Evolutionary conservation across 2,888 invertebrate genomes (phyloP), one percentile per base, ranked within the genome.

Genomic region (Orgyia antiqua): DNA sequence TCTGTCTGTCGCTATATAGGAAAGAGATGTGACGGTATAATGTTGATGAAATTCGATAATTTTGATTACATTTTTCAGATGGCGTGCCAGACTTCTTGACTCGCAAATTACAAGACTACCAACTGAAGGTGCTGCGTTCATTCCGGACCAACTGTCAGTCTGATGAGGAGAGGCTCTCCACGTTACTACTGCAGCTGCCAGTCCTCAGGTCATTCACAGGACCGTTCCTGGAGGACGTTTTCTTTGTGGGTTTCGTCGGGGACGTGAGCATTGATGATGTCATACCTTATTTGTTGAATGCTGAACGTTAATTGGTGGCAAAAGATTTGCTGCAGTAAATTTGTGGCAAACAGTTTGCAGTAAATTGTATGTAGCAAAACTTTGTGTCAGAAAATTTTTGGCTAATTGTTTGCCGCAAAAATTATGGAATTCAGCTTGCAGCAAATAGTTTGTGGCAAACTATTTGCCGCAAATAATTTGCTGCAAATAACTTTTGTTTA

Each of bases 211-310:
- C 91, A 47, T 91, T 93, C 66, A 90, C 93, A 33, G 92, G 93
- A 1, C 82, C 91, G 8, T 89, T 94, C 39, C 87, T 97, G 31
- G 97, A 97, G 73, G 97, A 97, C 64, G 88, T 97, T 31, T 97
- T 97, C 87, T 97, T 98, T 67, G 93, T 95, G 2, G 95, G 94
- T 29, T 89, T 97, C 40, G 92, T 97, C 27, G 97, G 97, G 3
- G 94, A 94, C 71, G 94, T 98, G 54, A 95, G 96, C 80, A 97
- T 99, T 38, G 97, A 98, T 65, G 95, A 94, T 64, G 94, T 98
- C 51, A 94, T 99, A 73, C 98, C 98, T 13, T 96, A 93, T 58
- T 93, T 99, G 64, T 88, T 99, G 50, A 92, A 75, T 11, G 71
- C 72, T 2, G 78, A 76, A 25, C 71, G 75, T 7, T 51, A 41